These are phyloP conservation scores for Acropternis orthonyx DNA, from an alignment of 2,797 vertebrate genomes.

Conservation along the genomic window DNA sequence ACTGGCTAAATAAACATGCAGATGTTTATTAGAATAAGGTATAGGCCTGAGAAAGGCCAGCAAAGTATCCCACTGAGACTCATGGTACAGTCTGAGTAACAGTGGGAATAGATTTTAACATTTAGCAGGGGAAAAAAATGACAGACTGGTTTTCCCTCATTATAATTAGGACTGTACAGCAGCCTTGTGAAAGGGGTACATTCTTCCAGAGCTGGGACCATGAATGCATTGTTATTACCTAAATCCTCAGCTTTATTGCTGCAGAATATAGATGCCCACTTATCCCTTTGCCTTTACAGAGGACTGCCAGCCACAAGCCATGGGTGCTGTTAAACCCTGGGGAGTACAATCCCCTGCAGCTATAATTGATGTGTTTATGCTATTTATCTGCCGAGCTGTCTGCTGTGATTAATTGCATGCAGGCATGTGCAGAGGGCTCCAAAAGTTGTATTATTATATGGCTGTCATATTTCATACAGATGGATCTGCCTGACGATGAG, in stretches of 20 bases:
- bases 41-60: neutral
- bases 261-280: neutral
- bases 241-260: neutral
- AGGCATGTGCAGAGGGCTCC: conserved; percentile 31
- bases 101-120: neutral
- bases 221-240: neutral
- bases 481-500: conserved; percentile 90
- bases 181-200: neutral
- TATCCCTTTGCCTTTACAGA: neutral
- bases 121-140: neutral
- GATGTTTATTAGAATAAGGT: neutral
- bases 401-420: conserved; percentile 64
- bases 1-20: neutral
- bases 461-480: conserved; percentile 76
- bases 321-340: neutral
- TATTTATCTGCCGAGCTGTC: conserved; percentile 62
- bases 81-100: neutral
- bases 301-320: conserved; percentile 21
- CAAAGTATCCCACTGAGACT: neutral
- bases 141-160: neutral
- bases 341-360: conserved; percentile 22
- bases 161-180: neutral
- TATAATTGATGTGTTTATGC: conserved; percentile 68
- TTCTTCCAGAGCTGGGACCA: neutral
- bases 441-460: conserved; percentile 56